Percentiles rank a stretch among this genome's conserved stretches.
Conservation (phyloP, 2,888 invertebrate species). For the Electrophaes corylata region DNA sequence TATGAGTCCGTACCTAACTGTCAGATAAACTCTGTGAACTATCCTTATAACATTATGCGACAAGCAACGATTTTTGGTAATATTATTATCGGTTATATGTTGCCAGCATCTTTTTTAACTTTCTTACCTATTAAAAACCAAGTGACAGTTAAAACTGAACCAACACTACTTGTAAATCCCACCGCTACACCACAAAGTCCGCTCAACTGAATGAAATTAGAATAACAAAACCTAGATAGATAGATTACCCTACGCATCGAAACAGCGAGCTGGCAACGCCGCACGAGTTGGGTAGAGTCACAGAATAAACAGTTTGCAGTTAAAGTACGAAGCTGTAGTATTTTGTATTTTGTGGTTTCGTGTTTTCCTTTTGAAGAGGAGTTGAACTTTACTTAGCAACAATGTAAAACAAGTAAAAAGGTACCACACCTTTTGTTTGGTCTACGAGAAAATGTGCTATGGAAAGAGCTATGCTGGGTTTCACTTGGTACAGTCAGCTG, state of each 20-base stretch:
- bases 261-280: constrained; percentile 44
- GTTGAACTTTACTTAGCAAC: constrained; percentile 5
- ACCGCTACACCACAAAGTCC: constrained; percentile 1
- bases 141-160: background rate
- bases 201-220: constrained; percentile 10
- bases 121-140: background rate
- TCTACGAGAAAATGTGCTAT: too few relatives aligned
- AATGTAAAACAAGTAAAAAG: background rate
- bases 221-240: constrained; percentile 13
- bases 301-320: constrained; percentile 9
- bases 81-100: too few relatives aligned
- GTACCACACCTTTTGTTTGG: too few relatives aligned
- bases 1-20: too few relatives aligned
- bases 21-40: too few relatives aligned
- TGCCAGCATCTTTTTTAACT: too few relatives aligned
- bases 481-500: too few relatives aligned
- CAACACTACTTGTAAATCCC: background rate
- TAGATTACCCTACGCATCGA: constrained; percentile 22
- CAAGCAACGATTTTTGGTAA: too few relatives aligned
- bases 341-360: background rate
- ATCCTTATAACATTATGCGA: too few relatives aligned
- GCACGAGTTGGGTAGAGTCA: constrained; percentile 26
- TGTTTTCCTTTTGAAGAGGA: constrained; percentile 2
- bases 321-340: background rate
- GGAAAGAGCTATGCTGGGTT: too few relatives aligned